Conservation (phyloP, 2,113 vertebrate genomes). For the Terrapene triunguis region DNA sequence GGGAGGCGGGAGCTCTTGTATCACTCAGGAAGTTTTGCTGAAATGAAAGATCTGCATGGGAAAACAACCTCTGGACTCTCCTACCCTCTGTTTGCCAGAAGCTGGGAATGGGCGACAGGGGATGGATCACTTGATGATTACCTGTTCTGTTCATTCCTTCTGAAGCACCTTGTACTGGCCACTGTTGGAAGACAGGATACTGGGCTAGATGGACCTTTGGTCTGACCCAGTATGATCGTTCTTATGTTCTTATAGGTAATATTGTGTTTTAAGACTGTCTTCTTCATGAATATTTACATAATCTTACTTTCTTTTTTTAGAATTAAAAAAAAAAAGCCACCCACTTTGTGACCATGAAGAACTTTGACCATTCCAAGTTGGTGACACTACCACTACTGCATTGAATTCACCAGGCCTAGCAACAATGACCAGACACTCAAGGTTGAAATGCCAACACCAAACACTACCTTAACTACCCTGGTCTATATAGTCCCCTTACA, state of each 20-base stretch:
- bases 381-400: constrained; percentile 61
- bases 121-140: too few species aligned
- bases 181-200: too few species aligned
- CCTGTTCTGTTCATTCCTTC: too few species aligned
- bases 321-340: constrained; percentile 35
- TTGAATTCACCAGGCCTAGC: constrained; percentile 61
- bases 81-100: too few species aligned
- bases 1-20: not conserved
- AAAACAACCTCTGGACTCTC: not conserved
- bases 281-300: not conserved
- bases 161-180: too few species aligned
- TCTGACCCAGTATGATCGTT: too few species aligned
- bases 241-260: not conserved
- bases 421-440: constrained; percentile 69
- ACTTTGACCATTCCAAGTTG: constrained; percentile 75
- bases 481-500: constrained; percentile 69
- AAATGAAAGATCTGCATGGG: not conserved
- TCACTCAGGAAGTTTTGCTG: not conserved
- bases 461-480: constrained; percentile 78
- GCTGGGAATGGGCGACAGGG: too few species aligned
- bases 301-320: constrained; percentile 56
- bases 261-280: not conserved
- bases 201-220: too few species aligned
- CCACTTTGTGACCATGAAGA: constrained; percentile 67
- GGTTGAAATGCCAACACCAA: constrained; percentile 82